Evolutionary conservation across 2,797 vertebrate genomes (phyloP).

Genomic region (Spizella passerina): DNA sequence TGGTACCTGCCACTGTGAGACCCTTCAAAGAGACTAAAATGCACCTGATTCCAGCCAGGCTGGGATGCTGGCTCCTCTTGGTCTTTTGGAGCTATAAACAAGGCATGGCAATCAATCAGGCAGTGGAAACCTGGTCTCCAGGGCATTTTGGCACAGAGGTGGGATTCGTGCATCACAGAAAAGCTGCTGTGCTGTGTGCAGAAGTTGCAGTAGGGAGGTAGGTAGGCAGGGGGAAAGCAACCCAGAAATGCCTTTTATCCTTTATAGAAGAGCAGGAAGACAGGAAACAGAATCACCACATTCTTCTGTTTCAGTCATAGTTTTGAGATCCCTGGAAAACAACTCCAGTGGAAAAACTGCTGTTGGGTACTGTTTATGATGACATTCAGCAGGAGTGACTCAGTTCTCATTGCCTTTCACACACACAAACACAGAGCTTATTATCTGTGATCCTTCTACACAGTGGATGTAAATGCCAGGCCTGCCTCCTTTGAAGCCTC

Average conservation of each 20-base stretch:
- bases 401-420: neutral
- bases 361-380: neutral
- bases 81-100: neutral
- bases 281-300: neutral
- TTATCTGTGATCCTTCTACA: slow-evolving; percentile 12
- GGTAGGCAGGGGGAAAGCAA: neutral
- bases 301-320: neutral
- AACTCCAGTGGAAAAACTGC: neutral
- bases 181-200: neutral
- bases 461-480: neutral
- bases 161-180: neutral
- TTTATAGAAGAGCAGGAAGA: neutral
- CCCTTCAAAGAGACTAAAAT: neutral
- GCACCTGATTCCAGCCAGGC: neutral
- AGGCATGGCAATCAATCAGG: neutral
- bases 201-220: neutral
- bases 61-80: neutral
- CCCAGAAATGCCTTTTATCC: slow-evolving; percentile 16
- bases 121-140: neutral
- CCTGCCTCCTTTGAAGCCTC: neutral
- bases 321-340: neutral
- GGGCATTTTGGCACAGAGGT: neutral
- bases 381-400: slow-evolving; percentile 1
- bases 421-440: neutral
- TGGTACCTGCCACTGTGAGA: neutral